Base-by-base conservation (phyloP, 2,797 vertebrate genomes). In the Sebastes taczanowskii region DNA sequence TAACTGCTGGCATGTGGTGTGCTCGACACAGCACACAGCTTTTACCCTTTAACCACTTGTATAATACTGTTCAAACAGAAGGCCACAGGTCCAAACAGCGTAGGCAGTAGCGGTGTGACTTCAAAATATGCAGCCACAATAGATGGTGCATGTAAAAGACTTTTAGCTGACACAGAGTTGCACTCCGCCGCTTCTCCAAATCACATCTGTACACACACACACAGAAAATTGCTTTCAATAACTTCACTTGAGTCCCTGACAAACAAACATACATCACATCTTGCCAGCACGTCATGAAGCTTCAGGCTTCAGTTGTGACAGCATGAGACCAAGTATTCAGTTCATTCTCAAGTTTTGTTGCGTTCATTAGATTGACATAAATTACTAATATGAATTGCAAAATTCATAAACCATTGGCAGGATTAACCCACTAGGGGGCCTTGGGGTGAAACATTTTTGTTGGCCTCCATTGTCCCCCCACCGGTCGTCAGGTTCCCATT, bases 31-130 rank as follows among this genome's bases (percentile, higher is more conserved):
- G 42, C 42, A 86, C 78, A 74, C 77, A 1, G 65, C 89, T 85
- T 86, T 91, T 78, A 90, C 87, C 83, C 89, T 90, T 91, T 90
- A 90, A 82, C 89, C 84, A 59, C 82, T 92, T 91, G 84, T 91
- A 86, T 89, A 89, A 93, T 86, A 4, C 71, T 82, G 76, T 77
- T 81, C 81, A 86, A 88, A 91, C 82, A 91, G 69, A 84, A 77
- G 80, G 84, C 76, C 60, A 25, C 70, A 1, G 59, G 86, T 86
- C 75, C 84, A 81, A 82, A 77, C 78, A 68, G 85, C 22, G 74
- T 86, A 30, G 90, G 86, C 81, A 79, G 79, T 23, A 91, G 58
- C 13, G 4, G 22, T 22, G 77, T 81, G 79, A 85, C 88, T 89
- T 67, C 6, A 64, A 38, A 80, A 78, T 55, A 20, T 30, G 56